Conservation (phyloP, 30 jellyfish, hydroid and myxozoan species). For the Rhopilema esculentum region DNA sequence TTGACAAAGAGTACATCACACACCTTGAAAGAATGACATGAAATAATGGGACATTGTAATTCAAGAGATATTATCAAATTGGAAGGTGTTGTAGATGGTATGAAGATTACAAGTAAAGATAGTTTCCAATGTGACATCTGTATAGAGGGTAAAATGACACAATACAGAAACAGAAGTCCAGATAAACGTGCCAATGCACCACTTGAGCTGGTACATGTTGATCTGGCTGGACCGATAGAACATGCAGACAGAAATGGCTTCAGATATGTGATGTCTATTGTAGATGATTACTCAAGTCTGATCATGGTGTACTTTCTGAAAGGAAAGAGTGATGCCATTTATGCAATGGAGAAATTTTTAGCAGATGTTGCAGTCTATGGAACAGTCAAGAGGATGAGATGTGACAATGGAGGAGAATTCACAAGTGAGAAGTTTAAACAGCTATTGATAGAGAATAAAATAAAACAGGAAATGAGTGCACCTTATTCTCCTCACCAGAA, state of each 20-base stretch:
- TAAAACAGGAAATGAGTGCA: conserved; percentile 44
- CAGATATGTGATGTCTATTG: conserved; percentile 40
- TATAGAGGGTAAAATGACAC: conserved; percentile 31
- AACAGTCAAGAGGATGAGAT: conserved; percentile 36
- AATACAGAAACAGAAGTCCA: conserved; percentile 47
- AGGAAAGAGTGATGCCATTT: conserved; percentile 38
- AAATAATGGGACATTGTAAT: conserved; percentile 69
- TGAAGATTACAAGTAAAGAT: conserved; percentile 53
- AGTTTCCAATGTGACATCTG: conserved; percentile 45
- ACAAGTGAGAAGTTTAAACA: conserved; percentile 32
- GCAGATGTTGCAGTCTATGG: conserved; percentile 72
- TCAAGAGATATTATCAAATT: conserved; percentile 51
- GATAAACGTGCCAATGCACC: conserved; percentile 63
- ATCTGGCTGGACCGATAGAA: conserved; percentile 72
- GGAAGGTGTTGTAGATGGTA: conserved; percentile 71
- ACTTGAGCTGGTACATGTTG: conserved; percentile 65
- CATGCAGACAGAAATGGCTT: conserved; percentile 49
- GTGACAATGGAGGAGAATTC: conserved; percentile 65
- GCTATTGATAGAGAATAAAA: conserved; percentile 18
- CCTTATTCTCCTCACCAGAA: conserved; percentile 77
- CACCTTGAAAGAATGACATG: conserved; percentile 44
- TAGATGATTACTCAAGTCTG: conserved; percentile 15
- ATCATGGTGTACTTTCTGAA: conserved; percentile 13
- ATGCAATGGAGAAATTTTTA: conserved; percentile 51
- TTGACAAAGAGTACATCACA: background rate